Base-by-base conservation (phyloP, 1,140 invertebrate genomes). In the Cheumatopsyche charites region DNA sequence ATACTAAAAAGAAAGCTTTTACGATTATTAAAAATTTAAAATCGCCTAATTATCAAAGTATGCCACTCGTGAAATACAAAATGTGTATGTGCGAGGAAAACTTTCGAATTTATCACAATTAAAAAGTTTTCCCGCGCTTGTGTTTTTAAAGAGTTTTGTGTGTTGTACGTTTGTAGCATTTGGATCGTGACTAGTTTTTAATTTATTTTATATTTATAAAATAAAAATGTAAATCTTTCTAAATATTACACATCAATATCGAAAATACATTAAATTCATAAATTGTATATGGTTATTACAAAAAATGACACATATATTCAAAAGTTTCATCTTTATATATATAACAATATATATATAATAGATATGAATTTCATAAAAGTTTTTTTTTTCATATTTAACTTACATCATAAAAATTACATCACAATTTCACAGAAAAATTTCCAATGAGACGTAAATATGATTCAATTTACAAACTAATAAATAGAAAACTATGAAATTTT, bases 241-340 rank as follows among this genome's bases (percentile, higher is more conserved):
- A 73, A 68, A 63, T 73, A 15, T 47, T 71, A 71, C 66, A 73
- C 72, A 76, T 71, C 72, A 52, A 76, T 76, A 76, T 76, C 65
- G 69, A 73, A 76, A 76, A 76, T 73, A 71, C 72, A 72, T 70
- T 67, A 66, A 55, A 76, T 73, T 71, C 72, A 72, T 70, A 72
- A 71, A 55, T 67, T 75, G 72, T 76, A 73, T 73, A 73, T 52
- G 66, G 62, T 58, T 70, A 70, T 71, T 75, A 71, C 73, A 75
- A 75, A 52, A 75, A 75, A 73, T 67, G 71, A 75, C 74, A 72
- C 71, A 58, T 41, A 75, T 73, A 75, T 67, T 62, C 29, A 67
- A 67, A 49, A 67, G 12, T 23, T 47, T 67, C 23, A 45, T n/a
- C 23, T 63, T 12, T 23, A 49, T 15, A 15, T 49, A 49, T 19